A percentile compares a stretch with the other conserved stretches of the same genome.
phyloP scores from a whole-genome alignment of 2,113 vertebrate genomes.

The Corythornis cristatus region DNA sequence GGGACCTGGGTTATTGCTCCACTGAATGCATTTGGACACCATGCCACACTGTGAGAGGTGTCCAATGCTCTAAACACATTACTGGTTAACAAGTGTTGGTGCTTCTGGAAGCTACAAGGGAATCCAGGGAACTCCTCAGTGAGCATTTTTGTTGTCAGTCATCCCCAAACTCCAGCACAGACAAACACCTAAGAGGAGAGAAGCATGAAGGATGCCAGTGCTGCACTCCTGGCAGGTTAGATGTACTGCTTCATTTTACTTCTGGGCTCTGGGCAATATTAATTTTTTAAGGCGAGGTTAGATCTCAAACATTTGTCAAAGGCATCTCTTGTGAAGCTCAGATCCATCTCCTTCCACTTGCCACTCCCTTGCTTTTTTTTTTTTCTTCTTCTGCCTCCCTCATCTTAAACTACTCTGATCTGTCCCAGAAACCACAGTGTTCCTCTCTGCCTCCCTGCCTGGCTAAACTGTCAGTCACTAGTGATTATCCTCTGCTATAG shows the following conservation, averaged over 20 bases:
- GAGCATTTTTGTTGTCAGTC: neutral
- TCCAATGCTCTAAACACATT: neutral
- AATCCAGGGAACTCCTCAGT: neutral
- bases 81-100: neutral
- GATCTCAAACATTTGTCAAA: conserved; percentile 13
- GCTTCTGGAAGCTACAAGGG: neutral
- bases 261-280: neutral
- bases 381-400: neutral
- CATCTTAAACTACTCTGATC: neutral
- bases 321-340: neutral
- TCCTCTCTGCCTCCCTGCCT: neutral
- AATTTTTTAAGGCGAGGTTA: conserved; percentile 33
- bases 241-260: neutral
- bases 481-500: neutral
- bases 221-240: neutral
- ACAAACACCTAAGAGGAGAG: neutral
- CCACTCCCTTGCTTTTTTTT: neutral
- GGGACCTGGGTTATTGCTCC: neutral
- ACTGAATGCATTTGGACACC: neutral
- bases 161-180: neutral
- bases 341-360: conserved; percentile 1
- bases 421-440: neutral
- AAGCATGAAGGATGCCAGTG: fast-evolving
- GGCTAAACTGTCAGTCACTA: neutral
- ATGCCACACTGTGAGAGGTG: too few species aligned